Evolutionary conservation across 2,113 vertebrate genomes (phyloP).

Genomic region (Paralichthys olivaceus): DNA sequence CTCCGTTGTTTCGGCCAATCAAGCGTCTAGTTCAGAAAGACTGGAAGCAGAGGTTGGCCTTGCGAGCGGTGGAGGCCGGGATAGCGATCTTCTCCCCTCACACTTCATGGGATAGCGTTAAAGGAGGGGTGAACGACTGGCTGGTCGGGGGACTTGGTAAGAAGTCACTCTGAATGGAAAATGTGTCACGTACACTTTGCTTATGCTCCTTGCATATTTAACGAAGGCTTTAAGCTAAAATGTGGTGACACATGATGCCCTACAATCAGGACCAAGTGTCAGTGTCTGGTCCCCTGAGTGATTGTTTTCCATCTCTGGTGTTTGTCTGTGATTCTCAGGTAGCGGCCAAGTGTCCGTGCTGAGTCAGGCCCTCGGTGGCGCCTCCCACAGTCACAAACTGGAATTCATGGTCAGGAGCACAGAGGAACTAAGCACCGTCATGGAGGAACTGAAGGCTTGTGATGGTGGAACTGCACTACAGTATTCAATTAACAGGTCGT

Average conservation of each 20-base stretch:
- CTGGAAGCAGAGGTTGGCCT: conserved; percentile 92
- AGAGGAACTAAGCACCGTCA: conserved; percentile 76
- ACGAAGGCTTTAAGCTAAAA: conserved; percentile 24
- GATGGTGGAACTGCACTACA: conserved; percentile 72
- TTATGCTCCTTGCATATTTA: conserved; percentile 41
- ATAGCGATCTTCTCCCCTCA: conserved; percentile 94
- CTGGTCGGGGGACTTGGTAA: conserved; percentile 80
- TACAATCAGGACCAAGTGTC: conserved; percentile 2
- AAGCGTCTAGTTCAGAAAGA: conserved; percentile 87
- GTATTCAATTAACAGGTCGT: conserved; percentile 82
- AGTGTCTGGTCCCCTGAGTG: background rate
- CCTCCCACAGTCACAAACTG: conserved; percentile 81
- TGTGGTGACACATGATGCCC: conserved; percentile 11
- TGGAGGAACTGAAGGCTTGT: conserved; percentile 81
- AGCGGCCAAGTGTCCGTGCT: conserved; percentile 80
- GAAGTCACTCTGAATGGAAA: conserved; percentile 42
- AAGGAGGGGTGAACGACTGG: conserved; percentile 92
- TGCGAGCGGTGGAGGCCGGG: conserved; percentile 89
- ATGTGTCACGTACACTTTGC: conserved; percentile 3
- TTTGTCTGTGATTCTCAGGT: conserved; percentile 64
- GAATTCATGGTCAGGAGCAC: conserved; percentile 81
- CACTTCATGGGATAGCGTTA: conserved; percentile 89
- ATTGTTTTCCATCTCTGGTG: conserved; percentile 33
- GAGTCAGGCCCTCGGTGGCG: conserved; percentile 73
- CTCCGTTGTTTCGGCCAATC: conserved; percentile 90